phyloP scores from a whole-genome alignment of 2,888 invertebrate genomes.

The Alentia gelatinosa region DNA sequence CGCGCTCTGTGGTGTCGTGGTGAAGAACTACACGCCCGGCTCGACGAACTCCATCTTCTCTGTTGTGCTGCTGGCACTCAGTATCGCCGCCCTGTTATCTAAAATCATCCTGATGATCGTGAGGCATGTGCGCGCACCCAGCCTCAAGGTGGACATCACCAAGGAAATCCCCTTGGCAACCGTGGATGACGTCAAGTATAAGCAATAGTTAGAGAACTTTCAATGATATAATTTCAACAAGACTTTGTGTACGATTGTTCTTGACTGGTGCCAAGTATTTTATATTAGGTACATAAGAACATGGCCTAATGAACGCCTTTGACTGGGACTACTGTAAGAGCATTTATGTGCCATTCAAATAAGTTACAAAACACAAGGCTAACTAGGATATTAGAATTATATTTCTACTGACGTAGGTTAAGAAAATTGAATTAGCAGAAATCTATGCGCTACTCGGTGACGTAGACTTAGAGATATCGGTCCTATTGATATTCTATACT shows the following conservation, averaged over 20 bases:
- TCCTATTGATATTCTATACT: too few relatives aligned
- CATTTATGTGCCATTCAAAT: too few relatives aligned
- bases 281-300: too few relatives aligned
- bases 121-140: background rate
- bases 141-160: background rate
- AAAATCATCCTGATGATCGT: constrained; percentile 13
- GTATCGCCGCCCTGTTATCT: background rate
- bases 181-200: background rate
- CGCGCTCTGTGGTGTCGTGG: constrained; percentile 30
- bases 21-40: background rate
- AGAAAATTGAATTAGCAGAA: too few relatives aligned
- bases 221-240: background rate
- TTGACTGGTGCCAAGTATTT: too few relatives aligned
- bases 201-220: background rate
- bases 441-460: too few relatives aligned
- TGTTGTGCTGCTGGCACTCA: background rate
- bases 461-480: too few relatives aligned
- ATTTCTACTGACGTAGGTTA: too few relatives aligned
- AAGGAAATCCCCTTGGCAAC: background rate
- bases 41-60: constrained; percentile 22
- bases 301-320: too few relatives aligned
- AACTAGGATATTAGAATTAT: too few relatives aligned
- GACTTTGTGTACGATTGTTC: background rate
- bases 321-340: too few relatives aligned
- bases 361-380: too few relatives aligned